A percentile compares a stretch with the other conserved stretches of the same genome.
phyloP scores from a whole-genome alignment of 2,797 vertebrate species.

The Halcyon smyrnensis region DNA sequence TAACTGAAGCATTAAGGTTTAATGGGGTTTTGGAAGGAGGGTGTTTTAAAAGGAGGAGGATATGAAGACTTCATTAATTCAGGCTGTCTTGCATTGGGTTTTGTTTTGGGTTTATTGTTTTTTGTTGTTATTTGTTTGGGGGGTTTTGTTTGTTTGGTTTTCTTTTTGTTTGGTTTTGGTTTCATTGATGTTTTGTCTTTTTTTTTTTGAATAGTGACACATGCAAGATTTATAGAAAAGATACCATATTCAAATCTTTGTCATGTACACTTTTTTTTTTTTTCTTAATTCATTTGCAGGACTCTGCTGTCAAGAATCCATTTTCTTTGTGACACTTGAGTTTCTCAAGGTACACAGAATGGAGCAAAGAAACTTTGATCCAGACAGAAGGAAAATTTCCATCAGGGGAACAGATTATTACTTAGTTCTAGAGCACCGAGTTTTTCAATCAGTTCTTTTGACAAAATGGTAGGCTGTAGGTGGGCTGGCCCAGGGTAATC shows the following conservation, averaged over 20 bases:
- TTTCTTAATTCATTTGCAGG: background rate
- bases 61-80: background rate
- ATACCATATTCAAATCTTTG: background rate
- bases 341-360: background rate
- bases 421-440: background rate
- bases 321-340: background rate
- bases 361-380: background rate
- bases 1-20: background rate
- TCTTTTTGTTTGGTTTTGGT: no score
- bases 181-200: background rate
- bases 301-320: background rate
- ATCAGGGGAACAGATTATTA: background rate
- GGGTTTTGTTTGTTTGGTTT: no score
- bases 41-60: background rate
- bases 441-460: background rate
- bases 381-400: background rate
- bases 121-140: no score
- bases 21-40: background rate
- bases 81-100: background rate
- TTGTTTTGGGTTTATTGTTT: no score
- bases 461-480: background rate
- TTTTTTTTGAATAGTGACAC: background rate
- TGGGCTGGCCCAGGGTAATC: background rate
- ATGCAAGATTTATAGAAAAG: background rate
- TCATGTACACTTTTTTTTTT: background rate